A percentile compares a stretch with the other conserved stretches of the same genome.
Evolutionary conservation across 2,797 vertebrate species (phyloP).

Genomic region (Alosa sapidissima): DNA sequence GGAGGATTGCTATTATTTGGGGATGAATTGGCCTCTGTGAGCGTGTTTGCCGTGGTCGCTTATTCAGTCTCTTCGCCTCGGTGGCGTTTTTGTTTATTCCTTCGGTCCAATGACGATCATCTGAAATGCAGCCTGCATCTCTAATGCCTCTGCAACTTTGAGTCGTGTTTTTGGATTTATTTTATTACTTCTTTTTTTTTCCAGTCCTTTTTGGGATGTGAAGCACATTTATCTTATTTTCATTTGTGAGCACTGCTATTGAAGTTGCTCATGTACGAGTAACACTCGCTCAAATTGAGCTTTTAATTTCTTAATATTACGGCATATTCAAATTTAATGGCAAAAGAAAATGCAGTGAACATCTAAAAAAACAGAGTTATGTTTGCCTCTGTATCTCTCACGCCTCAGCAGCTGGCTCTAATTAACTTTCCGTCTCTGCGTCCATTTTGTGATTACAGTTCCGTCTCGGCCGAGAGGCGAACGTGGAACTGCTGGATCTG

Average conservation of each 20-base stretch:
- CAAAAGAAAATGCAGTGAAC: neutral
- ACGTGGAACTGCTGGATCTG: neutral
- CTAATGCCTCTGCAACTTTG: neutral
- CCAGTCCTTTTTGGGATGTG: neutral
- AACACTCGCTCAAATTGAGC: neutral
- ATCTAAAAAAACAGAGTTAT: neutral
- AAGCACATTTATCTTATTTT: constrained; percentile 3
- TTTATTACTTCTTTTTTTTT: neutral
- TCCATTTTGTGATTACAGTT: constrained; percentile 15
- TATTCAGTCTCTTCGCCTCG: neutral
- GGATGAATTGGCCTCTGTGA: neutral
- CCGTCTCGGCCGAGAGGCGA: neutral
- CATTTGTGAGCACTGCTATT: neutral
- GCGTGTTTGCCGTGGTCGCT: neutral
- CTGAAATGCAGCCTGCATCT: too few relatives aligned
- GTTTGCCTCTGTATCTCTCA: constrained; percentile 18
- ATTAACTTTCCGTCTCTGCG: neutral
- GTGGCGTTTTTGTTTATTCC: too few relatives aligned
- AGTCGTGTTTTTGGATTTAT: neutral
- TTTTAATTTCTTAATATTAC: constrained; percentile 13
- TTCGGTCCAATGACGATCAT: too few relatives aligned
- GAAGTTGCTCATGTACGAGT: neutral
- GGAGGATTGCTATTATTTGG: neutral
- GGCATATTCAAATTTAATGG: neutral
- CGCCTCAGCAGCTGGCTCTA: neutral